These are phyloP conservation scores for Actinia equina DNA, from an alignment of 64 coral and sea anemone genomes.

Conservation along the genomic window DNA sequence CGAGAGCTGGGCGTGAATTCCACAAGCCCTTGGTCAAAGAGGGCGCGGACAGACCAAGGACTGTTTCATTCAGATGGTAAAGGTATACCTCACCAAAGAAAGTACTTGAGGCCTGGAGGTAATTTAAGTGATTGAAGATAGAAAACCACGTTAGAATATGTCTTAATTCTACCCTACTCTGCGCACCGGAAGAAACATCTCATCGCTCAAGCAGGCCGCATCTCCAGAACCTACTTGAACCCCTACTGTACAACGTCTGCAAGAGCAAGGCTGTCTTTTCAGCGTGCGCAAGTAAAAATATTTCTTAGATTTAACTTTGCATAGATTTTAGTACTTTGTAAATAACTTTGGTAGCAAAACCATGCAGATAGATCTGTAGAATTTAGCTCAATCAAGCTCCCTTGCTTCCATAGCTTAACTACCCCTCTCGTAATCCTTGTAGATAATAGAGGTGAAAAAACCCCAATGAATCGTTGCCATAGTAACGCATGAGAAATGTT, in stretches of 20 bases:
- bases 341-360: not conserved
- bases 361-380: not conserved
- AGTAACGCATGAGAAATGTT: not conserved
- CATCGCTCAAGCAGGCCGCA: not conserved
- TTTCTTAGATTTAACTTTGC: constrained; percentile 7
- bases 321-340: constrained; percentile 9
- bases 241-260: not conserved
- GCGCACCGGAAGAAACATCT: not conserved
- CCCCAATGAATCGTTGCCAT: not conserved
- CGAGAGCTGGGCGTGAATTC: constrained; percentile 85
- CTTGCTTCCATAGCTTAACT: not conserved
- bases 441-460: not conserved
- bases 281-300: not conserved
- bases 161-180: not conserved
- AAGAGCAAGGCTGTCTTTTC: not conserved
- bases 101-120: not conserved
- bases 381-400: not conserved
- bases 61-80: constrained; percentile 95
- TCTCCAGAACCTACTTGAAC: not conserved
- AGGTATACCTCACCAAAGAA: not conserved
- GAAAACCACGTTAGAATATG: constrained; percentile 3
- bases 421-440: not conserved
- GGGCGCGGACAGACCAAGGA: constrained; percentile 91
- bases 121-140: constrained; percentile 11
- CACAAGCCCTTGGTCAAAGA: constrained; percentile 99